Evolutionary conservation across 2,113 vertebrate genomes (phyloP).

Genomic region (Gallinago media): DNA sequence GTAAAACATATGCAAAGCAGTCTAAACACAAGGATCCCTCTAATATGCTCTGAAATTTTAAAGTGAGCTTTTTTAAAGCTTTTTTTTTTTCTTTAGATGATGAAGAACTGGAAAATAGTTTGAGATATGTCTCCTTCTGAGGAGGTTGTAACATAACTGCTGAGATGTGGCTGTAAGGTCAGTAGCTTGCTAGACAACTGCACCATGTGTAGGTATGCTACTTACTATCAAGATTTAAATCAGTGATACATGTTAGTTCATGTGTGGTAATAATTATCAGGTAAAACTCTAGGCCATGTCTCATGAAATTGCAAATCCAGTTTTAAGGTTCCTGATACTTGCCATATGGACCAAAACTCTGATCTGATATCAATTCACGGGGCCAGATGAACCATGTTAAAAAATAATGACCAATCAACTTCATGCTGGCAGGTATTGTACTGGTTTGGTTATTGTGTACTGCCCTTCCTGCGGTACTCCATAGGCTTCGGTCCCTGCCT

Average conservation of each 20-base stretch:
- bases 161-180: not conserved
- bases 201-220: not conserved
- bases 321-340: not conserved
- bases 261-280: not conserved
- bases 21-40: not conserved
- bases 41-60: not conserved
- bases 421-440: not conserved
- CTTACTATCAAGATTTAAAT: not conserved
- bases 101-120: not conserved
- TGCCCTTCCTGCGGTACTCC: not conserved
- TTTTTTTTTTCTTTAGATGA: not conserved
- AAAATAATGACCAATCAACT: not conserved
- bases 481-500: not conserved
- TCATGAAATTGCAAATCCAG: not conserved
- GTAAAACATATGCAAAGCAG: not conserved
- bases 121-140: not conserved
- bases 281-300: not conserved
- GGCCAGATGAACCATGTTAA: not conserved
- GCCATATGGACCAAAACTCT: not conserved
- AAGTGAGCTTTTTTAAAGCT: not conserved
- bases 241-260: not conserved
- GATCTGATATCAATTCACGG: not conserved
- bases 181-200: not conserved
- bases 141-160: not conserved
- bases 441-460: not conserved